A percentile compares a stretch with the other conserved stretches of the same genome.
Evolutionary conservation across 2,888 invertebrate species (phyloP).

Genomic region (Prosapia bicincta): DNA sequence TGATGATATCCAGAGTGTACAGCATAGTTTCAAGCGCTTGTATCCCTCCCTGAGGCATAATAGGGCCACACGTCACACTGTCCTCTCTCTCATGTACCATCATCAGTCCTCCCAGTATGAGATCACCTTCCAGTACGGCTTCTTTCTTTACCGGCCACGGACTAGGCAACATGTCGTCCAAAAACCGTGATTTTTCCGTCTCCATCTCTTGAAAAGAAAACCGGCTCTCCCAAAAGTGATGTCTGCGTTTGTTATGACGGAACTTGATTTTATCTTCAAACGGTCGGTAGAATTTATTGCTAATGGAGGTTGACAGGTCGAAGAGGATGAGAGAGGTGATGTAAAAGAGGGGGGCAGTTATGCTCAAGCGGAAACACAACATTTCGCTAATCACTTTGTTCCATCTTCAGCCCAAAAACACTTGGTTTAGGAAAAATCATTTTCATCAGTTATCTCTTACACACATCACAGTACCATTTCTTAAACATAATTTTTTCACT

Average conservation of each 20-base stretch:
- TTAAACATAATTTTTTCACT: too few species aligned
- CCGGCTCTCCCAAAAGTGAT: background rate
- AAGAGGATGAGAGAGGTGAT: background rate
- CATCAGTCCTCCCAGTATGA: conserved; percentile 88
- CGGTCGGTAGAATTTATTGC: background rate
- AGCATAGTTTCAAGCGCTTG: conserved; percentile 91
- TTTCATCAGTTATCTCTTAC: too few species aligned
- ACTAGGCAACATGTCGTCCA: background rate
- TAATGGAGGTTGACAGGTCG: background rate
- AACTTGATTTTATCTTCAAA: background rate
- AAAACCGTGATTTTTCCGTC: background rate
- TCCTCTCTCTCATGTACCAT: conserved; percentile 94
- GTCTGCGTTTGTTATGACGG: background rate
- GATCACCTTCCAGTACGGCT: conserved; percentile 82
- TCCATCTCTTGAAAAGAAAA: background rate
- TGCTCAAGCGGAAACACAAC: background rate
- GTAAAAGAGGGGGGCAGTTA: background rate
- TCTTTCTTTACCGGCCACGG: conserved; percentile 82
- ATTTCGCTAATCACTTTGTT: too few species aligned
- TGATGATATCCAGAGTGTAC: conserved; percentile 80
- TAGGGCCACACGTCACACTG: conserved; percentile 81
- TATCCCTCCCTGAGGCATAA: conserved; percentile 89
- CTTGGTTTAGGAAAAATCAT: too few species aligned
- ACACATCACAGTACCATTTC: too few species aligned
- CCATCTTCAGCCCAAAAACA: too few species aligned